Evolutionary conservation across 2,113 vertebrate genomes (phyloP).

Genomic region (Macquaria australasica): DNA sequence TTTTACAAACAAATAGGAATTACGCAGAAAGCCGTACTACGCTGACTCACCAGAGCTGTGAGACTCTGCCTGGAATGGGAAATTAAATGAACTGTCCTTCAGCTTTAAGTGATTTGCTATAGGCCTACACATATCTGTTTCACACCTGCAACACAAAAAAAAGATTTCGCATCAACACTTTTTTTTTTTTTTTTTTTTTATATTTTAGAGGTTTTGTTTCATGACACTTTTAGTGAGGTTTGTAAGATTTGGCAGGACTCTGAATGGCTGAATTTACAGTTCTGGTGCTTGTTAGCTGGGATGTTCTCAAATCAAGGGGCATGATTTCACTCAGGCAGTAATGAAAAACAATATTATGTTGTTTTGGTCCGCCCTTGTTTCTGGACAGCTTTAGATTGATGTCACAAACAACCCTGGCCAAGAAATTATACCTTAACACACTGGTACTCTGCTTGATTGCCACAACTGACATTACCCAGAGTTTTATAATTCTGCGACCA

Average conservation of each 20-base stretch:
- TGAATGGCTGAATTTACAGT: conserved; percentile 86
- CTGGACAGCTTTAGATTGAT: conserved; percentile 75
- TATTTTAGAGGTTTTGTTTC: conserved; percentile 81
- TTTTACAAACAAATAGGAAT: conserved; percentile 65
- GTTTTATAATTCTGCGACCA: conserved; percentile 46
- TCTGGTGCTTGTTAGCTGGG: conserved; percentile 86
- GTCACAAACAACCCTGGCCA: conserved; percentile 76
- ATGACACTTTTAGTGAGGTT: conserved; percentile 78
- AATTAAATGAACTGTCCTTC: conserved; percentile 50
- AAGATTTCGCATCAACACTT: conserved; percentile 73
- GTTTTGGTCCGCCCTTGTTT: conserved; percentile 70
- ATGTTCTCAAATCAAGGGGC: conserved; percentile 84
- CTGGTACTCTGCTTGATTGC: conserved; percentile 66
- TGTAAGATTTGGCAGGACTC: conserved; percentile 84
- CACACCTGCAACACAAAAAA: conserved; percentile 84
- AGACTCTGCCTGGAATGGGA: conserved; percentile 39
- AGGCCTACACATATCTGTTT: conserved; percentile 62
- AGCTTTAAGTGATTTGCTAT: conserved; percentile 39
- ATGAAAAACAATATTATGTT: conserved; percentile 78
- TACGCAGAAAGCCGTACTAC: conserved; percentile 24
- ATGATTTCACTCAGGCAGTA: conserved; percentile 84
- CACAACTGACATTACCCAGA: conserved; percentile 56
- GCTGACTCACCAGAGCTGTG: conserved; percentile 26
- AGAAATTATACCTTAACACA: conserved; percentile 64
- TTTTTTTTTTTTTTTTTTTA: conserved; percentile 77